phyloP scores from a whole-genome alignment of 2,113 vertebrate genomes.

The Corythornis vintsioides region DNA sequence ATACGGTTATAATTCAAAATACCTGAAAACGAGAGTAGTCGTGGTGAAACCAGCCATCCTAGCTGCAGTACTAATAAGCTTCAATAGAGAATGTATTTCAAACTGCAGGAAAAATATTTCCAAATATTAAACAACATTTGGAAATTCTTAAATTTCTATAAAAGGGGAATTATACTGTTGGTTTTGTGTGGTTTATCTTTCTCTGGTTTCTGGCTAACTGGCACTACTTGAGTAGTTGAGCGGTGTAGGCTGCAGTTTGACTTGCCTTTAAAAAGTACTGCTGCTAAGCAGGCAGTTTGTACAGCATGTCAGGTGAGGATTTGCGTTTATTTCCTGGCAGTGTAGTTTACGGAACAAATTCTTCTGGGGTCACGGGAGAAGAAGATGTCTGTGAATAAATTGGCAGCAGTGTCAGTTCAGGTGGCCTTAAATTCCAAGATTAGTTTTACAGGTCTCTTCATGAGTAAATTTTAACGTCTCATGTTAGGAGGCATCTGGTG shows the following conservation, averaged over 20 bases:
- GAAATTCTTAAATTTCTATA: neutral
- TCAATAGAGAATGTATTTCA: neutral
- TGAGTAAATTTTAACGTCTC: neutral
- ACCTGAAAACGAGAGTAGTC: fast-evolving
- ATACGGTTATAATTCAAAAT: neutral
- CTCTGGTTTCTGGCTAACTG: neutral
- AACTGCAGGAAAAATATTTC: neutral
- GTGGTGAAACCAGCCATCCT: fast-evolving
- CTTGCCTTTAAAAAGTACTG: fast-evolving
- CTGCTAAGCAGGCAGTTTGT: neutral
- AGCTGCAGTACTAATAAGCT: no score
- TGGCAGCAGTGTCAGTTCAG: neutral
- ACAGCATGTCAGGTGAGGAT: fast-evolving
- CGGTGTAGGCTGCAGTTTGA: neutral
- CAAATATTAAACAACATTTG: neutral
- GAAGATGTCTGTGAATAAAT: neutral
- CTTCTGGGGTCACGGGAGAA: neutral
- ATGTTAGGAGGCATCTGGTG: neutral
- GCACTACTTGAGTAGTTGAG: neutral
- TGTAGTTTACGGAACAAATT: neutral
- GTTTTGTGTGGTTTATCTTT: neutral
- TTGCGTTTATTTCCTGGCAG: neutral
- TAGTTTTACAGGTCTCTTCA: neutral
- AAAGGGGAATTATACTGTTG: neutral
- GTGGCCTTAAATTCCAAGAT: neutral